Conservation (phyloP, 2,888 invertebrate genomes). For the Portevinia maculata region DNA sequence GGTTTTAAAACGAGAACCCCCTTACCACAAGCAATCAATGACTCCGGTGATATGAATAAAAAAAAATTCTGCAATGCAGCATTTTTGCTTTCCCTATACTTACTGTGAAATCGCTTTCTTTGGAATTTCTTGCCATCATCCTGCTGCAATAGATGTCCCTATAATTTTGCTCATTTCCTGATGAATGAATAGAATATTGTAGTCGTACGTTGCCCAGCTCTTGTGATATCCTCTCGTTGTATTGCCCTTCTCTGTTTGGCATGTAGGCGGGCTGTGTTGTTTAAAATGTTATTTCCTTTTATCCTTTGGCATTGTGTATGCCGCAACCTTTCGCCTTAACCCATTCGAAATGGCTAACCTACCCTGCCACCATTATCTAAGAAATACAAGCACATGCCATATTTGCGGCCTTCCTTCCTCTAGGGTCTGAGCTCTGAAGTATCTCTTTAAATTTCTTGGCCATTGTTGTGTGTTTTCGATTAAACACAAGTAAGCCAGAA, state of each 20-base stretch:
- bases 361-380: constrained; percentile 45
- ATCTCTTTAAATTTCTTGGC: constrained; percentile 31
- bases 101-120: constrained; percentile 17
- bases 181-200: constrained; percentile 12
- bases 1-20: constrained; percentile 17
- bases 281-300: constrained; percentile 32
- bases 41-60: constrained; percentile 6
- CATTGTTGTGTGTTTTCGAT: constrained; percentile 63
- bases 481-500: constrained; percentile 49
- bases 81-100: constrained; percentile 35
- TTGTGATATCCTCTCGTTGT: constrained; percentile 15
- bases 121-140: constrained; percentile 18
- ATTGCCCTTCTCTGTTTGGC: constrained; percentile 4
- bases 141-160: constrained; percentile 38
- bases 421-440: constrained; percentile 6
- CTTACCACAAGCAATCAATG: constrained; percentile 21
- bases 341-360: constrained; percentile 21
- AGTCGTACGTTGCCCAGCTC: constrained; percentile 11
- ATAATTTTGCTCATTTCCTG: constrained; percentile 55
- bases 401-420: constrained; percentile 35
- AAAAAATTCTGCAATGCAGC: constrained; percentile 63
- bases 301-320: constrained; percentile 19
- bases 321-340: constrained; percentile 32
- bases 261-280: constrained; percentile 35
- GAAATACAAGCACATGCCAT: constrained; percentile 48